Conservation (phyloP, 2,888 invertebrate species). For the Linnaemya tessellans region DNA sequence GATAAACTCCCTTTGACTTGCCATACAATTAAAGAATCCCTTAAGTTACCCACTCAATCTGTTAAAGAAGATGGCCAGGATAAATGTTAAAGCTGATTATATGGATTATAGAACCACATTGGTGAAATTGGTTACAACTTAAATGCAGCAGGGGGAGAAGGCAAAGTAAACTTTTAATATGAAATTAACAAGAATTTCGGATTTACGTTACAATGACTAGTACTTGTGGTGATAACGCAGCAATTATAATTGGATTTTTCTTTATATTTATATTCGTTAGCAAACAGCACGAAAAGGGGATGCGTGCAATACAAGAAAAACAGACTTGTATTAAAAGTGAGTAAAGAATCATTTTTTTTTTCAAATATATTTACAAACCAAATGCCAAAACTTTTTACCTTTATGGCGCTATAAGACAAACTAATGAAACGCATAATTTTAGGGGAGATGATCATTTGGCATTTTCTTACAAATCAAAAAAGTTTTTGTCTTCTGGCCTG, state of each 20-base stretch:
- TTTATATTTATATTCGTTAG: not conserved
- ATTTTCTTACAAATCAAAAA: constrained; percentile 2
- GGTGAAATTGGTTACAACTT: constrained; percentile 55
- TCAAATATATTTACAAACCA: constrained; percentile 8
- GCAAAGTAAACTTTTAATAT: constrained; percentile 60
- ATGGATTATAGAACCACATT: constrained; percentile 55
- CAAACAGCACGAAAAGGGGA: constrained; percentile 5
- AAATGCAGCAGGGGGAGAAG: constrained; percentile 1
- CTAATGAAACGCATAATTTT: constrained; percentile 59
- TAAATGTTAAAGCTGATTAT: constrained; percentile 67
- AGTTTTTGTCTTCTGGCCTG: constrained; percentile 8
- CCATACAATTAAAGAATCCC: not conserved
- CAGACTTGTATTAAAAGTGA: constrained; percentile 63
- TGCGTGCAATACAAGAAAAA: constrained; percentile 11
- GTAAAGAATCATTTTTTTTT: constrained; percentile 49
- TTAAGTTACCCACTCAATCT: not conserved
- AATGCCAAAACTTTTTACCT: constrained; percentile 14
- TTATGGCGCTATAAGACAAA: constrained; percentile 26
- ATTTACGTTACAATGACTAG: constrained; percentile 49
- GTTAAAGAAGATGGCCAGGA: not conserved
- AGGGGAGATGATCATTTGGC: constrained; percentile 37
- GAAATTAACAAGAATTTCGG: constrained; percentile 61
- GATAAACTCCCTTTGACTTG: constrained; percentile 3
- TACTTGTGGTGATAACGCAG: constrained; percentile 66
- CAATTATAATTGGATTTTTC: constrained; percentile 72